These are phyloP conservation scores for Calycopis cecrops DNA, from an alignment of 1,140 invertebrate genomes.

Conservation along the genomic window DNA sequence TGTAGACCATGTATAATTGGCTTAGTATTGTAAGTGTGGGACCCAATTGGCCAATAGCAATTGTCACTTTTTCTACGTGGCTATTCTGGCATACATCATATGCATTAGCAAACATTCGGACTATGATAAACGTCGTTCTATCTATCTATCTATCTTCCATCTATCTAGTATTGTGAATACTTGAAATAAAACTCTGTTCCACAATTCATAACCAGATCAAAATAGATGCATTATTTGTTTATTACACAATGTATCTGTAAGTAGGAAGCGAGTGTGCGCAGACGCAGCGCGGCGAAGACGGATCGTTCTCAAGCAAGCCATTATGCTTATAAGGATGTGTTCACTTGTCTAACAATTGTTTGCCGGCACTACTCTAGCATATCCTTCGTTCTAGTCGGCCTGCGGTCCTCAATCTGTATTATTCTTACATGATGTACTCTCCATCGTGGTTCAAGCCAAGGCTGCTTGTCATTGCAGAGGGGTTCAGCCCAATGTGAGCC, in stretches of 20 bases:
- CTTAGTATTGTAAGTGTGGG: too few species aligned
- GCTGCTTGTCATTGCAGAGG: too few species aligned
- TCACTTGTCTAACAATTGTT: conserved; percentile 47
- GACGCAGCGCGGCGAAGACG: conserved; percentile 23
- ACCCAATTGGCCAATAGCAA: too few species aligned
- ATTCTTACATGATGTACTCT: neutral
- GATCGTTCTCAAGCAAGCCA: conserved; percentile 35
- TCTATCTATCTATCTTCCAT: too few species aligned
- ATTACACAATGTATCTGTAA: conserved; percentile 16
- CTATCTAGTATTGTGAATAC: neutral
- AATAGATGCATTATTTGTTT: conserved; percentile 4
- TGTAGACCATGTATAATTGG: too few species aligned
- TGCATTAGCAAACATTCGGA: too few species aligned
- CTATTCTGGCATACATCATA: too few species aligned
- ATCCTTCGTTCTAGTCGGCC: conserved; percentile 38
- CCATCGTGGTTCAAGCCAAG: too few species aligned
- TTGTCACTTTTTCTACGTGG: too few species aligned
- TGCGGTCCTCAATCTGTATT: conserved; percentile 29
- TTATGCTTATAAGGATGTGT: conserved; percentile 41
- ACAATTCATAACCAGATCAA: neutral
- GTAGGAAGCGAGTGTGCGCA: conserved; percentile 24
- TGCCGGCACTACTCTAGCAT: conserved; percentile 33
- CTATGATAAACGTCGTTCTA: too few species aligned
- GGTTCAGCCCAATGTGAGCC: too few species aligned
- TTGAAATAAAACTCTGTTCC: neutral